A percentile compares a stretch with the other conserved stretches of the same genome.
These are phyloP conservation scores for Microplitis demolitor DNA, from an alignment of 1,140 invertebrate species.

Conservation along the genomic window DNA sequence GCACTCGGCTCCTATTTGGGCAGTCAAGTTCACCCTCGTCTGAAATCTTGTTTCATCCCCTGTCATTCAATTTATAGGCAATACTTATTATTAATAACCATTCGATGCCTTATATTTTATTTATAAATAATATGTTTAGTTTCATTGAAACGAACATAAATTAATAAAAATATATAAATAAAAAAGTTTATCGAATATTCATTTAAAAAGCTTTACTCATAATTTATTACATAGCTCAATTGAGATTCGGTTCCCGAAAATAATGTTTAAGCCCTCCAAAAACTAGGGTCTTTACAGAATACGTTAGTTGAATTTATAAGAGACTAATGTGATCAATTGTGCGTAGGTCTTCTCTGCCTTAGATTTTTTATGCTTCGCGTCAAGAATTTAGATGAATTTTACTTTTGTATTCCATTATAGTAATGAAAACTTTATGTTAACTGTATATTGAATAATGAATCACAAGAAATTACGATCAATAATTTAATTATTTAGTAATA, in stretches of 20 bases:
- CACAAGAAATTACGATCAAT: too few species aligned
- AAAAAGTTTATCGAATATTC: background rate
- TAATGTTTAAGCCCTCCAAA: background rate
- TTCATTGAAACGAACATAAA: too few species aligned
- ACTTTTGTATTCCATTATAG: background rate
- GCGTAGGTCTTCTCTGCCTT: background rate
- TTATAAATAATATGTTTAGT: too few species aligned
- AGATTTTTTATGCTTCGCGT: background rate
- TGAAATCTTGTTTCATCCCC: too few species aligned
- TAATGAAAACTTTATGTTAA: background rate
- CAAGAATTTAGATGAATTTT: background rate
- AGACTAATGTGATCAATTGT: constrained; percentile 17
- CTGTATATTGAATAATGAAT: too few species aligned
- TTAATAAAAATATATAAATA: background rate
- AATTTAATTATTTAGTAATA: too few species aligned
- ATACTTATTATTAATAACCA: too few species aligned
- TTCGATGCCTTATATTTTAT: too few species aligned
- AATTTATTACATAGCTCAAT: background rate
- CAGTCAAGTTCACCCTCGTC: too few species aligned
- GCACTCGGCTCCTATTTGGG: too few species aligned
- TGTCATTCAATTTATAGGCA: too few species aligned
- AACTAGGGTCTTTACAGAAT: background rate
- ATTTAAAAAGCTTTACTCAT: background rate
- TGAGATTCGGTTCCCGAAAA: constrained; percentile 12
- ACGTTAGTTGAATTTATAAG: constrained; percentile 11